phyloP scores from a whole-genome alignment of 2,888 invertebrate species.

The Lottia scabra region DNA sequence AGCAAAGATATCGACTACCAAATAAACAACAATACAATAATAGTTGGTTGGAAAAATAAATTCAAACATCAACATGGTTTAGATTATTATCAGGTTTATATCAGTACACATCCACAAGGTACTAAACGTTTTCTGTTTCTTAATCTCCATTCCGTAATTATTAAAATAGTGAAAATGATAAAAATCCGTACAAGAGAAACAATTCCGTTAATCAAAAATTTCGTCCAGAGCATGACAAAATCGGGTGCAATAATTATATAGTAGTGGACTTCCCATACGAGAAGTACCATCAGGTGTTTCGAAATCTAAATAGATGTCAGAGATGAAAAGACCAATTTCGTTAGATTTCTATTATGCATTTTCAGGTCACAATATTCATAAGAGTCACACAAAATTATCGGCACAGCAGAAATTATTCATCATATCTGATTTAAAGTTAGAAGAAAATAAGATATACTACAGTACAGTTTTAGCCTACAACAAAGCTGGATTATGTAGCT shows the following conservation, averaged over 20 bases:
- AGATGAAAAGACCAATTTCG: too few species aligned
- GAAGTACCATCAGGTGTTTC: too few species aligned
- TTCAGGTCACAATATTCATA: conserved; percentile 23
- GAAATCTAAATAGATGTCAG: too few species aligned
- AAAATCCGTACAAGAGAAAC: too few species aligned
- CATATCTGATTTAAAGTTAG: conserved; percentile 10
- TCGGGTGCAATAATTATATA: too few species aligned
- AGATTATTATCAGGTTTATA: neutral
- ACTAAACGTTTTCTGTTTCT: neutral
- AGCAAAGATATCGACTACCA: conserved; percentile 23
- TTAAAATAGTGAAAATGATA: too few species aligned
- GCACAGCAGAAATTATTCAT: conserved; percentile 1
- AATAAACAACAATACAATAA: conserved; percentile 6
- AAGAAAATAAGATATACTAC: conserved; percentile 25
- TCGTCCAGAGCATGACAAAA: too few species aligned
- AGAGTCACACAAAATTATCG: neutral
- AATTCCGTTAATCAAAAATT: too few species aligned
- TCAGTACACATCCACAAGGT: conserved; percentile 4
- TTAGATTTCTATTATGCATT: neutral
- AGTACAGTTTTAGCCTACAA: conserved; percentile 32
- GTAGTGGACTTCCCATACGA: too few species aligned
- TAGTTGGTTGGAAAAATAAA: conserved; percentile 18
- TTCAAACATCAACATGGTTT: neutral
- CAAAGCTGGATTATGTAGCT: conserved; percentile 27
- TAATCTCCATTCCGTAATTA: too few species aligned